Evolutionary conservation across 1,140 invertebrate species (phyloP), one percentile per base, ranked within the genome.

Genomic region (Calliphora vicina): DNA sequence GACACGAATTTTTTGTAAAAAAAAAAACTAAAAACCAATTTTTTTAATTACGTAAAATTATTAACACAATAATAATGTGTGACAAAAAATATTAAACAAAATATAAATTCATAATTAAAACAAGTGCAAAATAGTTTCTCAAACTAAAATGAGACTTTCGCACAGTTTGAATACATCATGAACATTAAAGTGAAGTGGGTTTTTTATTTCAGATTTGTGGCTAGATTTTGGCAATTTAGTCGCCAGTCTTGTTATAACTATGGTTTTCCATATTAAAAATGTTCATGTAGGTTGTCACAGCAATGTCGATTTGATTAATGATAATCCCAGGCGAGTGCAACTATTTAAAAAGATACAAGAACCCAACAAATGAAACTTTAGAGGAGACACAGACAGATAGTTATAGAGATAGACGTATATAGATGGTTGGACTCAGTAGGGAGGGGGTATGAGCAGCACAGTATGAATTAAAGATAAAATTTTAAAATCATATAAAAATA

Each of bases 301-400:
- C 35, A 78, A 78, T 78, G 74, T 78, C 74, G 74, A 78, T 78
- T 78, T 78, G 74, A 78, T 78, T 78, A 78, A 78, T 78, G 74
- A 78, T 78, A 78, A 78, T 78, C 74, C 35, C 35, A 78, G 15
- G 35, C 35, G 61, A 23, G 61, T 27, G 74, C 74, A 78, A 78
- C 35, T 23, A 45, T 43, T 43, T 78, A 78, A 78, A 78, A 43
- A 9, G 17, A 78, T 43, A 78, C 3, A n/a, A 74, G 17, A 74
- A 42, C 12, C n/a, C 27, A 26, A 27, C 6, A 27, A 26, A 73
- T 25, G 27, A 74, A 29, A 35, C 72, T 6, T 35, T n/a, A 35
- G 10, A 35, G 35, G 35, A 35, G 35, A 35, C 35, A 35, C 6
- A 35, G 6, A 35, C 6, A 35, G 35, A 35, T 35, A 35, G 0